Conservation (phyloP, 2,888 invertebrate species). For the Eudasyphora cyanicolor region DNA sequence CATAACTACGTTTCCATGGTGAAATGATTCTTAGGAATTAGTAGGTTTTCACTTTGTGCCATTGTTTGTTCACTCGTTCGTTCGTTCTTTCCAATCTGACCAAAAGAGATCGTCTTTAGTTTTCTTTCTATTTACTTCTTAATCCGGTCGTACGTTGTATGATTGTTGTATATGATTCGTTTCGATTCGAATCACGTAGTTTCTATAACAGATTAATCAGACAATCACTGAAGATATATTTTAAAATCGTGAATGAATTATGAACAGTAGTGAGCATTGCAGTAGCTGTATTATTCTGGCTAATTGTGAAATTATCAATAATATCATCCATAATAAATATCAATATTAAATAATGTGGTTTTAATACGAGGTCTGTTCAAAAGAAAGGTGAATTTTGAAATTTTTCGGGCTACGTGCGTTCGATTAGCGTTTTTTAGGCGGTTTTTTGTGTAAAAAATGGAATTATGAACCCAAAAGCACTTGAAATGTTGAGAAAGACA, state of each 20-base stretch:
- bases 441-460: too few species aligned
- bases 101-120: background rate
- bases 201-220: constrained; percentile 12
- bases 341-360: too few species aligned
- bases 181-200: constrained; percentile 25
- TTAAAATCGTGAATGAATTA: background rate
- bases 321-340: too few species aligned
- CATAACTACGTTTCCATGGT: background rate
- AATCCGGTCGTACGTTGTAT: background rate
- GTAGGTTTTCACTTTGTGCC: background rate
- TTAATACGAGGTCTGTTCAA: too few species aligned
- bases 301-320: too few species aligned
- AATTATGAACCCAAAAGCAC: too few species aligned
- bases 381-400: too few species aligned
- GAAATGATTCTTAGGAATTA: background rate
- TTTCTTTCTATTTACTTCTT: background rate
- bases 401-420: too few species aligned
- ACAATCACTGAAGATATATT: background rate
- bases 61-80: constrained; percentile 2
- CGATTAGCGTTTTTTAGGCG: too few species aligned
- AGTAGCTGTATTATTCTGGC: background rate
- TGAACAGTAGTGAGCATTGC: background rate
- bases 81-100: too few species aligned
- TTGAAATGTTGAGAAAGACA: too few species aligned
- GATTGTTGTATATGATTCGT: background rate